These are phyloP conservation scores for Patagioenas fasciata DNA, from an alignment of 2,113 vertebrate genomes.

Conservation along the genomic window DNA sequence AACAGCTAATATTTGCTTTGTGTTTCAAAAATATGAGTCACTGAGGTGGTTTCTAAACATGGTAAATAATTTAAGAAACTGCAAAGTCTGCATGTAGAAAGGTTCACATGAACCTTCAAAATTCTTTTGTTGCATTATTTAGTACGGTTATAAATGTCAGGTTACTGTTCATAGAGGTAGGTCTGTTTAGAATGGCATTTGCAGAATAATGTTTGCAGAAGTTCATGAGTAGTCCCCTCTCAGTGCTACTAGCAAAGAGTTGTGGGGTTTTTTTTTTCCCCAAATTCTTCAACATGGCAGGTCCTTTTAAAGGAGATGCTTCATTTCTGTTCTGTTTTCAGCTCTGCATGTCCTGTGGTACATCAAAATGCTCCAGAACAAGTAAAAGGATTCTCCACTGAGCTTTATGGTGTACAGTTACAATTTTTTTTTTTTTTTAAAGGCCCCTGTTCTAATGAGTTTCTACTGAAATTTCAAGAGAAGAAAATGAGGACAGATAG, in stretches of 20 bases:
- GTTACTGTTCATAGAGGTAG: conserved; percentile 54
- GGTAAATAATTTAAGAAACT: conserved; percentile 72
- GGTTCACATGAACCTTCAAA: conserved; percentile 64
- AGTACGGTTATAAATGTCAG: conserved; percentile 75
- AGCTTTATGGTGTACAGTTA: background rate
- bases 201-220: conserved; percentile 65
- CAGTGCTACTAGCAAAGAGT: background rate
- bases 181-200: conserved; percentile 66
- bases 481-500: background rate
- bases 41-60: conserved; percentile 52
- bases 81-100: conserved; percentile 55
- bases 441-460: background rate
- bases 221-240: conserved; percentile 56
- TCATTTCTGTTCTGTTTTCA: background rate
- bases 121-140: conserved; percentile 78
- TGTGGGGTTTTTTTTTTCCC: background rate
- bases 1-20: conserved; percentile 40
- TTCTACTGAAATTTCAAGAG: background rate
- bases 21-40: conserved; percentile 45
- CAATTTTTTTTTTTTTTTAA: background rate
- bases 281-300: background rate
- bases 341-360: background rate
- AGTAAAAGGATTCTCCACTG: background rate
- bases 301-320: background rate
- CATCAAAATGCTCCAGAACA: background rate